Conservation (phyloP, 2,113 vertebrate species). For the Macroglossus sobrinus region DNA sequence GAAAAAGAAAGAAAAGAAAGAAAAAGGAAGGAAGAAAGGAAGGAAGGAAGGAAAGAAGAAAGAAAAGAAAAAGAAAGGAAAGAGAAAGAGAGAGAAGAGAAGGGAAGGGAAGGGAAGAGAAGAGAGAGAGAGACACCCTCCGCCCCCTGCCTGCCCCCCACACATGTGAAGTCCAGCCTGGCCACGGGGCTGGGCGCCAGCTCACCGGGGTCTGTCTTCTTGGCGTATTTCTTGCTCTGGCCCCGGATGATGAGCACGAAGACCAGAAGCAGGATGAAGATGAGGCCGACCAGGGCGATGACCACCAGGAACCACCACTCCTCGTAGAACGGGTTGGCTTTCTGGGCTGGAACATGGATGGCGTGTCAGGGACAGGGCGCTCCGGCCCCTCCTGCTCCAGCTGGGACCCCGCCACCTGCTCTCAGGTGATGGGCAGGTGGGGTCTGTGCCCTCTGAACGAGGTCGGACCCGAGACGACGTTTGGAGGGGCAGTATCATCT, state of each 20-base stretch:
- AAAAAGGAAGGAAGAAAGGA: no score
- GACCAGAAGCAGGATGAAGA: conserved; percentile 96
- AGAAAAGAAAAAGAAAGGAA: no score
- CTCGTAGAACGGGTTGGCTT: conserved; percentile 95
- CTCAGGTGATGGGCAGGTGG: fast-evolving
- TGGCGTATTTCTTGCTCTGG: conserved; percentile 97
- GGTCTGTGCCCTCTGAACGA: not conserved
- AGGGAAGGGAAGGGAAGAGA: no score
- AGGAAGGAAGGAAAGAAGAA: no score
- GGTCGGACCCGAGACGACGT: fast-evolving
- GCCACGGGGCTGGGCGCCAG: fast-evolving
- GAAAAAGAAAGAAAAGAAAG: no score
- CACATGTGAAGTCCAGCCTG: fast-evolving
- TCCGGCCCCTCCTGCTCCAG: fast-evolving
- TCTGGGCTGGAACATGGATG: conserved; percentile 86
- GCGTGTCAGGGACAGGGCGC: not conserved
- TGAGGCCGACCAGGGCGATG: conserved; percentile 94
- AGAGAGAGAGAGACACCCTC: no score
- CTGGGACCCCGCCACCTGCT: not conserved
- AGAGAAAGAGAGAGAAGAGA: no score
- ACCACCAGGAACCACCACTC: conserved; percentile 99
- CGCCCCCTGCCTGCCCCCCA: not conserved
- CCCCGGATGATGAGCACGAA: conserved; percentile 97
- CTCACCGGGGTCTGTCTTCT: conserved; percentile 94
- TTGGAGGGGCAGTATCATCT: not conserved